Base-by-base conservation (phyloP, 2,888 invertebrate species). In the Ochropleura plecta region DNA sequence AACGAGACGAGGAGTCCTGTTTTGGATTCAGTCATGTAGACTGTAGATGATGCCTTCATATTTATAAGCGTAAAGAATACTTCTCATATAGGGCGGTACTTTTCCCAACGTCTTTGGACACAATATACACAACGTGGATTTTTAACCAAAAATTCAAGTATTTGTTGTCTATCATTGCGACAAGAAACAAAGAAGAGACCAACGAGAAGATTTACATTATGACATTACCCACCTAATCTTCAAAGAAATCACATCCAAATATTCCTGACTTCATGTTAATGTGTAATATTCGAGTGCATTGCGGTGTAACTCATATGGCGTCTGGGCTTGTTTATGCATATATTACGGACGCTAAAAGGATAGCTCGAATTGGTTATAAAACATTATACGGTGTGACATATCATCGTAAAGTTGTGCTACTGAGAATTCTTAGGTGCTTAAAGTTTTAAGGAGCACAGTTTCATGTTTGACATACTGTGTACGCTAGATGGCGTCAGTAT, bases 261-360 rank as follows among this genome's bases (percentile, higher is more conserved):
- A 8, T 75, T 84, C 74, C 30, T 10, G 72, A 42, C 63, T 88
- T 71, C 64, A 79, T 66, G 80, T 83, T 71, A 49, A 76, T 77
- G 69, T 83, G 81, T 83, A 82, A 81, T 84, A 82, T 88, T 82
- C 86, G 84, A 91, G 91, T 91, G 90, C 91, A 91, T 88, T 90
- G 86, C 83, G 86, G 88, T 91, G 88, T 91, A 88, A 84, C 86
- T 89, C 81, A 84, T 86, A 90, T 82, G 78, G 75, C 72, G 87
- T 84, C 86, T 78, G 79, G 6, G 81, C 83, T 84, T 85, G 86
- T 89, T 89, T 88, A 82, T 87, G 85, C 82, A 87, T 88, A 86
- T 86, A 83, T 88, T 86, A 86, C 79, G 63, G 70, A 72, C 60
- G 80, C 83, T 87, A 78, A 88, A 78, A 82, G 86, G 86, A 82